Percentiles rank a stretch among this genome's conserved stretches.
phyloP scores from a whole-genome alignment of 2,113 vertebrate species.

The Benthochromis sp. region DNA sequence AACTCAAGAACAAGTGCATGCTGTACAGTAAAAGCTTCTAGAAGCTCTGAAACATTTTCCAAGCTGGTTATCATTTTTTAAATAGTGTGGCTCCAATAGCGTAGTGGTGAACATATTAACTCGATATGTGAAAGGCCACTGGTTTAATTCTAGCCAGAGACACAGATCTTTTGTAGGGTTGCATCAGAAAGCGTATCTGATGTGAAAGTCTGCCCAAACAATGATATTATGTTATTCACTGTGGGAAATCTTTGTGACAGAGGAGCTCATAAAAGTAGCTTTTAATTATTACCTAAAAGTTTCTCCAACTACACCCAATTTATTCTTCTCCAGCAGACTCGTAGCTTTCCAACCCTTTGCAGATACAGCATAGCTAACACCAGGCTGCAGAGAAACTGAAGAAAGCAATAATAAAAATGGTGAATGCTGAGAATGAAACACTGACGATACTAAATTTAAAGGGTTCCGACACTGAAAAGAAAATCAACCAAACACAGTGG shows the following conservation, averaged over 20 bases:
- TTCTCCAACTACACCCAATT: neutral
- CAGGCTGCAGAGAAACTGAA: too few species aligned
- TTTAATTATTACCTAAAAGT: neutral
- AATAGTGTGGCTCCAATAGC: neutral
- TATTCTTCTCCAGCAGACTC: neutral
- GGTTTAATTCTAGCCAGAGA: neutral
- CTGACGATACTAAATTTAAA: neutral
- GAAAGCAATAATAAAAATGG: neutral
- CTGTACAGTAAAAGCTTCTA: neutral
- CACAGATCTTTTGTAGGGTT: neutral
- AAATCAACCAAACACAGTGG: neutral
- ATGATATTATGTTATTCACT: neutral
- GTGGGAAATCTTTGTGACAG: neutral
- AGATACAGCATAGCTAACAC: too few species aligned
- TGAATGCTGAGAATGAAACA: neutral
- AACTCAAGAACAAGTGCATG: neutral
- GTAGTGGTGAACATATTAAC: neutral
- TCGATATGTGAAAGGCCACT: neutral
- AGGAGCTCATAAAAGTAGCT: neutral
- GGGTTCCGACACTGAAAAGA: accelerated
- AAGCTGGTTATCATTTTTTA: neutral
- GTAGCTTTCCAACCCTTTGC: too few species aligned
- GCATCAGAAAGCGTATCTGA: neutral
- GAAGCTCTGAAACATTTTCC: neutral
- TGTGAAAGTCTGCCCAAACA: neutral